Evolutionary conservation across 2,888 invertebrate species (phyloP).

Genomic region (Nowickia ferox): DNA sequence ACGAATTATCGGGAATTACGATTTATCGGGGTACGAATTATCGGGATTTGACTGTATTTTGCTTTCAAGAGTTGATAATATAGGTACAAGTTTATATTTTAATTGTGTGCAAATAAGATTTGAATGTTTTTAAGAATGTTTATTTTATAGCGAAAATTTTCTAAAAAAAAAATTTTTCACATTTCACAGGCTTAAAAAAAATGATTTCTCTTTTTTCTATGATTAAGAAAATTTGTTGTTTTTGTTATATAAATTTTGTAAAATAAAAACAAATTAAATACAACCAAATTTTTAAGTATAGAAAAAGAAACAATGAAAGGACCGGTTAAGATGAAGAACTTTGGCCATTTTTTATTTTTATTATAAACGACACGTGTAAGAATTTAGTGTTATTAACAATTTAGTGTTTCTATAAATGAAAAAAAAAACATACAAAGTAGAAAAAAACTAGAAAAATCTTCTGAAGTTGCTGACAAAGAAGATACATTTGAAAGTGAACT

Average conservation of each 20-base stretch:
- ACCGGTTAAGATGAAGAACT: constrained; percentile 4
- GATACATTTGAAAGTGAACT: too few species aligned
- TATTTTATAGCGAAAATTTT: neutral
- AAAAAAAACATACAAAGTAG: neutral
- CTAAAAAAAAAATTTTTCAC: neutral
- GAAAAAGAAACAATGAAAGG: constrained; percentile 5
- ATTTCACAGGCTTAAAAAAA: neutral
- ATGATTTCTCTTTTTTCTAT: neutral
- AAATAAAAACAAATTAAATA: neutral
- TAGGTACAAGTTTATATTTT: too few species aligned
- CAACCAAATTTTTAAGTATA: too few species aligned
- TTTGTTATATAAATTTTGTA: neutral
- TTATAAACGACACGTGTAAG: constrained; percentile 27
- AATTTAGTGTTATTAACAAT: constrained; percentile 16
- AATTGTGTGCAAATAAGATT: neutral
- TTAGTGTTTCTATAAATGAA: constrained; percentile 9
- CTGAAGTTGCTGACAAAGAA: too few species aligned
- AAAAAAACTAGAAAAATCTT: neutral
- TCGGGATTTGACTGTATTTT: too few species aligned
- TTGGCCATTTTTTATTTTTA: constrained; percentile 15
- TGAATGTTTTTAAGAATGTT: neutral
- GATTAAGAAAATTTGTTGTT: constrained; percentile 5
- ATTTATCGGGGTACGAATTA: too few species aligned
- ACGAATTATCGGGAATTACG: too few species aligned
- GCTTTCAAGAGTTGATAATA: too few species aligned